Conservation (phyloP, 2,888 invertebrate species). For the Allophyes oxyacanthae region DNA sequence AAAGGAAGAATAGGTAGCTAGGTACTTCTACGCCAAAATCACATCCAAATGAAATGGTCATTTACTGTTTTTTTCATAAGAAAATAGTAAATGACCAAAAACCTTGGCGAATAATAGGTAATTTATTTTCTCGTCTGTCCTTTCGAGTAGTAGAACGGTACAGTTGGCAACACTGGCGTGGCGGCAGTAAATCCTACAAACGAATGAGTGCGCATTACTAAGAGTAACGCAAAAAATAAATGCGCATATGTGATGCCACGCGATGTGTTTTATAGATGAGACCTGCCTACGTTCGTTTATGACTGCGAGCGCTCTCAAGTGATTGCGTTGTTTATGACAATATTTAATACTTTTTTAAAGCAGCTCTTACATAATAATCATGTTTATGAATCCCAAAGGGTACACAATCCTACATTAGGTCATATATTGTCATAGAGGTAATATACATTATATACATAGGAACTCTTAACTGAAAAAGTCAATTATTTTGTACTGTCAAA, state of each 20-base stretch:
- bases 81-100: neutral
- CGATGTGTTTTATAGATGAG: conserved; percentile 23
- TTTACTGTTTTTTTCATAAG: too few relatives aligned
- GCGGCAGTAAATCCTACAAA: conserved; percentile 20
- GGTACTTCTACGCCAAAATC: too few relatives aligned
- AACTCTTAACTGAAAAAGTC: too few relatives aligned
- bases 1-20: too few relatives aligned
- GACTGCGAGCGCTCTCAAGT: conserved; percentile 10
- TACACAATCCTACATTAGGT: neutral
- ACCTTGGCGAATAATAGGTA: neutral
- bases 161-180: neutral
- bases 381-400: neutral
- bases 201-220: conserved; percentile 17
- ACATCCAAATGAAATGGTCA: too few relatives aligned
- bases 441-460: too few relatives aligned
- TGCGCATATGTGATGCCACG: conserved; percentile 17
- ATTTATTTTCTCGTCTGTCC: conserved; percentile 4
- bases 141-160: neutral
- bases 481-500: too few relatives aligned
- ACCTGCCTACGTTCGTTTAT: conserved; percentile 18
- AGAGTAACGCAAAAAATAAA: conserved; percentile 13
- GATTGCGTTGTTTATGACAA: conserved; percentile 29
- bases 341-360: conserved; percentile 23
- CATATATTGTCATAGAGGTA: too few relatives aligned
- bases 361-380: neutral